Conservation (phyloP, 2,113 vertebrate species). For the Lagopus leucura region DNA sequence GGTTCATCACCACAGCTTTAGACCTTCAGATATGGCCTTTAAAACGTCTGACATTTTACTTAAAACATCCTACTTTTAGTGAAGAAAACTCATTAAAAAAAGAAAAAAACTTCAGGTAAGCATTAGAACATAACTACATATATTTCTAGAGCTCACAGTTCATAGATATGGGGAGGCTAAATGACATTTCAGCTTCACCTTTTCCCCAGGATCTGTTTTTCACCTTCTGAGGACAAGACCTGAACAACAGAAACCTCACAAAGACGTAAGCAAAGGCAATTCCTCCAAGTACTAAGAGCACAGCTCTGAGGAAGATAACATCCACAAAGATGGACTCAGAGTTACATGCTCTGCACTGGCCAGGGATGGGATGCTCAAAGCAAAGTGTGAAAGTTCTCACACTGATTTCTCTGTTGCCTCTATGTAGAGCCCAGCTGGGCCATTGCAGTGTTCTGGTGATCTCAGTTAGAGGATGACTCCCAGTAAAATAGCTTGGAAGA, state of each 20-base stretch:
- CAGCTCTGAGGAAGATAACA: neutral
- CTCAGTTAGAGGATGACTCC: neutral
- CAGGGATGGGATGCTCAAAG: fast-evolving
- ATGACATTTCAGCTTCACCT: neutral
- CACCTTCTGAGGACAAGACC: neutral
- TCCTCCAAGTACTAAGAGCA: neutral
- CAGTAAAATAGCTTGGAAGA: neutral
- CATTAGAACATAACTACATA: neutral
- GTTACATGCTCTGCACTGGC: fast-evolving
- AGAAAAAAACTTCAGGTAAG: neutral
- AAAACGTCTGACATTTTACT: neutral
- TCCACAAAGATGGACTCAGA: too few relatives aligned
- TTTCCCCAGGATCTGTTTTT: neutral
- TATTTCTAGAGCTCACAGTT: neutral
- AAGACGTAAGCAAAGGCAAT: neutral
- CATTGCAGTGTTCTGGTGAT: neutral
- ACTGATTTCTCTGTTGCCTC: neutral
- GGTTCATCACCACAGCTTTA: neutral
- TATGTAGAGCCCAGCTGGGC: neutral
- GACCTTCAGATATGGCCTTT: neutral
- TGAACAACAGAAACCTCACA: neutral
- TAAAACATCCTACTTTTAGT: neutral
- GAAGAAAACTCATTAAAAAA: neutral
- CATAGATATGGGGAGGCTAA: neutral
- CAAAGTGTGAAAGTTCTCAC: neutral